Evolutionary conservation across 2,888 invertebrate species (phyloP), one percentile per base, ranked within the genome.

Genomic region (Polyploca ridens): DNA sequence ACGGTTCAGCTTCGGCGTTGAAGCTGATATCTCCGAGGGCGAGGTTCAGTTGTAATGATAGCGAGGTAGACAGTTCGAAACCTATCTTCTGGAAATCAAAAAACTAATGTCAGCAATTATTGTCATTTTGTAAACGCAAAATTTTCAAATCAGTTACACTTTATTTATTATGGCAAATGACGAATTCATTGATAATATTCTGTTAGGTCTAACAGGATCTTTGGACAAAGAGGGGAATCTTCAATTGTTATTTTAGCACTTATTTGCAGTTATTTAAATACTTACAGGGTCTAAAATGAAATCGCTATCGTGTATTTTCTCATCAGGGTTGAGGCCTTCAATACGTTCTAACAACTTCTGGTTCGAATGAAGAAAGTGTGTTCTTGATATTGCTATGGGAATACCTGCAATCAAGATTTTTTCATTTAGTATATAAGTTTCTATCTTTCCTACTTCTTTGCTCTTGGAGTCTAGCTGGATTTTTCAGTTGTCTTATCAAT

Each of bases 1-100:
- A 97, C 1, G 90, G 93, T 33, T 81, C 84, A 64, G 95, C 94
- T 71, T 91, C 90, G 0, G 82, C 75, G 81, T 96, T 96, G 78
- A 94, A 96, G 70, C 85, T 93, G 0, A 96, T 94, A 58, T 96
- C 91, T 16, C 94, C 90, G 74, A 97, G 94, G 11, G 96, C 91
- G 62, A 97, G 88, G 84, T 96, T 97, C 11, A 96, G 94, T 84
- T 97, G 97, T 35, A 97, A 85, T n/a, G 96, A 94, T 62, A 96
- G 91, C 59, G 92, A 90, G 0, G 96, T 95, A 60, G 91, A 85
- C 73, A 97, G 82, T 0, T 96, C 96, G 0, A 96, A 87, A 1
- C 97, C 97, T 5, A 96, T 76, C 78, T 94, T 94, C 95, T 97
- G 81, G 19, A 1, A 79, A 79, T n/a, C 8, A 5, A 27, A 62